phyloP scores from a whole-genome alignment of 1,140 invertebrate genomes.

The Patella vulgata region DNA sequence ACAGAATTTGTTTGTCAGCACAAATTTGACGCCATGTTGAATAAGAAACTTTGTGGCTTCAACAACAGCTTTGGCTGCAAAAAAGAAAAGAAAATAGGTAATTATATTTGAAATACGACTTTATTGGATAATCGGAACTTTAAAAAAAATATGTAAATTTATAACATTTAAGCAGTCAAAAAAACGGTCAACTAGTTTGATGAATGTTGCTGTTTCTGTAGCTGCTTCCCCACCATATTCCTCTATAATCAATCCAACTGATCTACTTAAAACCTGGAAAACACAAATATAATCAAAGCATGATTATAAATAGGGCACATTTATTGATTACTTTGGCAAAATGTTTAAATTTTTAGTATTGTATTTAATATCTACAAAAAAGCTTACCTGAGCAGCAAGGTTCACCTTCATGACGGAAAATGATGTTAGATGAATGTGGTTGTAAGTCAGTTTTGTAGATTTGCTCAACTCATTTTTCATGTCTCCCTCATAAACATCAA shows the following conservation, averaged over 20 bases:
- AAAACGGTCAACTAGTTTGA: constrained; percentile 1
- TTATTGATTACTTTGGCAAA: too few relatives aligned
- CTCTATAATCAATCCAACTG: not conserved
- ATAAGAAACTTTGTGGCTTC: not conserved
- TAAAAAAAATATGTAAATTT: not conserved
- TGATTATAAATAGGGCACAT: too few relatives aligned
- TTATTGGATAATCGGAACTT: not conserved
- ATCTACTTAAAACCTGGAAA: constrained; percentile 9
- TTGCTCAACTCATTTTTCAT: not conserved
- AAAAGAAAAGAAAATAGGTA: not conserved
- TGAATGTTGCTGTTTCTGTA: not conserved
- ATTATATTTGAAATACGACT: not conserved
- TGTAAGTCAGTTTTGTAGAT: constrained; percentile 19
- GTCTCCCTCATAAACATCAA: constrained; percentile 8
- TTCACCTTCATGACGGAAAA: too few relatives aligned
- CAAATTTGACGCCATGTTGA: constrained; percentile 8
- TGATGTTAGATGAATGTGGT: too few relatives aligned
- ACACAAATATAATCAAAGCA: too few relatives aligned
- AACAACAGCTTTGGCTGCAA: not conserved
- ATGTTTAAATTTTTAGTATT: too few relatives aligned
- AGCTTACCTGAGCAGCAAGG: constrained; percentile 14
- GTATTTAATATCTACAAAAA: constrained; percentile 2
- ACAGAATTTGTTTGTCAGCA: constrained; percentile 20
- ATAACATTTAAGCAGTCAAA: constrained; percentile 4
- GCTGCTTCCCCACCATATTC: constrained; percentile 1